Evolutionary conservation across 2,888 invertebrate species (phyloP), one percentile per base, ranked within the genome.

Genomic region (Nymphalis c-album): DNA sequence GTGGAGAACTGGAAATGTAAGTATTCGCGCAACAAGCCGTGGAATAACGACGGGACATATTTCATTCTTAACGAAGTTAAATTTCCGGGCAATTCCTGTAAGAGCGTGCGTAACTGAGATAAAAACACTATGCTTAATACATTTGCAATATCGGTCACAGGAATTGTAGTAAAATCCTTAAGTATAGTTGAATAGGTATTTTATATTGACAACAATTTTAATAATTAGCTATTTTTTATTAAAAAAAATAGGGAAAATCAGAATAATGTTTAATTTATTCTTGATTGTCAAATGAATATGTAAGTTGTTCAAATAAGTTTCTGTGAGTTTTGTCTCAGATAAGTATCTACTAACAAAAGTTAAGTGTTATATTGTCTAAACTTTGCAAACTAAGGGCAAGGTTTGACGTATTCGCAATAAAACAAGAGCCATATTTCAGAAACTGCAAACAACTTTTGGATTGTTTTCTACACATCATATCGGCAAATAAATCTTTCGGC

Each of bases 21-120:
- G 89, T 88, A 85, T 89, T 87, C 88, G 88, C 85, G 89, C 88
- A 91, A 90, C 91, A 90, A 90, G 87, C 89, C 89, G 86, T 86
- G 86, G 88, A 86, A 86, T 90, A 90, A 90, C 91, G 91, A 85
- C 84, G 86, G 86, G 86, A 84, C 89, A 91, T 91, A 91, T 91
- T 91, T 91, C 91, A 91, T 90, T 90, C 91, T 91, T 91, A 91
- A 91, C 90, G 90, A 91, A 91, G 90, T 91, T 89, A 91, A 91
- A 91, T 91, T 91, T 91, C 90, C 91, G 88, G 88, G 83, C 84
- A 84, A 86, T 85, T 83, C 85, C 87, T 86, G 84, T 85, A 85
- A 85, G 86, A 87, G 89, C 87, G 90, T 90, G 90, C 90, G 91
- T 90, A 87, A 84, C 86, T 84, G 85, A 86, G 90, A 91, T 91